Evolutionary conservation across 2,113 vertebrate genomes (phyloP).

Genomic region (Mus spicilegus): DNA sequence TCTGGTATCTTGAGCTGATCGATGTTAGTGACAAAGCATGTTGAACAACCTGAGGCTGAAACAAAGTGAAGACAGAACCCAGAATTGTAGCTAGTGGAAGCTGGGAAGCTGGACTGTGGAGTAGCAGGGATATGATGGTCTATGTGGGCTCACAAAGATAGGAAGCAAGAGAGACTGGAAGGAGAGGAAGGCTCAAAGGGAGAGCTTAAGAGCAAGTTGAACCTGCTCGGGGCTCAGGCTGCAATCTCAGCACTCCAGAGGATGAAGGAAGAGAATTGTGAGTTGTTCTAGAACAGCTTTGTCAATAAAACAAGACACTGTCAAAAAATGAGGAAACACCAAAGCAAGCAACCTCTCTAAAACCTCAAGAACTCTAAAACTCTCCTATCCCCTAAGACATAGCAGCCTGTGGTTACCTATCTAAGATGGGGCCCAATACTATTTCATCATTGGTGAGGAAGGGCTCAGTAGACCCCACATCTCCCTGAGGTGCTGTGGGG

Average conservation of each 20-base stretch:
- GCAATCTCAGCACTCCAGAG: neutral
- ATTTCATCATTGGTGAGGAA: neutral
- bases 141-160: neutral
- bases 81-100: neutral
- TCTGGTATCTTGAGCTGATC: neutral
- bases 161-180: neutral
- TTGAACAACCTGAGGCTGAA: neutral
- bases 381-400: no score
- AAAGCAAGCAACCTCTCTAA: neutral
- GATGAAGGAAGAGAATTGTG: neutral
- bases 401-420: no score
- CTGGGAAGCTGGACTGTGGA: neutral
- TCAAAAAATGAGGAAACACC: neutral
- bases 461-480: neutral
- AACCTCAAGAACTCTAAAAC: neutral
- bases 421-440: neutral
- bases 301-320: neutral
- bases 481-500: no score
- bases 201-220: neutral
- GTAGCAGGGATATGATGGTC: neutral
- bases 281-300: neutral
- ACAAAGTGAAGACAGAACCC: neutral
- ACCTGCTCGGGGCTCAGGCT: no score
- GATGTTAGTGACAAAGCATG: neutral
- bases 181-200: neutral